These are phyloP conservation scores for Seladonia tumulorum DNA, from an alignment of 2,888 invertebrate genomes.

Conservation along the genomic window DNA sequence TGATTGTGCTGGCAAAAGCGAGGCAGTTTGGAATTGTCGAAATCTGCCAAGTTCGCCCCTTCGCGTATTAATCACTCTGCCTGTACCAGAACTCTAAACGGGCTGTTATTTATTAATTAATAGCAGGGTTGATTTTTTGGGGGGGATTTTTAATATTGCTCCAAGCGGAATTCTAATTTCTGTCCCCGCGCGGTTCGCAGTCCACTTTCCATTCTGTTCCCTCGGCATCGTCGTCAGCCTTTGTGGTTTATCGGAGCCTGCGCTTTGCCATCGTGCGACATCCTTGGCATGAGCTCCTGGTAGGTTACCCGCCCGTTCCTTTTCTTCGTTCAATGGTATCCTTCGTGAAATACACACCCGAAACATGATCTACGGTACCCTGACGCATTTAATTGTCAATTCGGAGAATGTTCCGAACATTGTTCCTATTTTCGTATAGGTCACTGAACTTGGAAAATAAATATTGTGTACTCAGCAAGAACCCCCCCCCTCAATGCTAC, in stretches of 20 bases:
- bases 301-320: slow-evolving; percentile 80
- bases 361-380: neutral
- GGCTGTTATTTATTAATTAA: neutral
- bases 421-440: neutral
- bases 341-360: slow-evolving; percentile 26
- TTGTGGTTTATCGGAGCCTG: slow-evolving; percentile 70
- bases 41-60: neutral
- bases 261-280: slow-evolving; percentile 70
- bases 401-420: neutral
- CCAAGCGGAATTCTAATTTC: neutral
- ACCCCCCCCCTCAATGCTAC: neutral
- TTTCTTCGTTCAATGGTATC: slow-evolving; percentile 71
- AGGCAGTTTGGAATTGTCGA: neutral
- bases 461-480: neutral
- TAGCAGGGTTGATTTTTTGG: neutral
- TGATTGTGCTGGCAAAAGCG: slow-evolving; percentile 64
- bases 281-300: slow-evolving; percentile 76
- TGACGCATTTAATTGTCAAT: neutral
- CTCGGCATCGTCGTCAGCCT: slow-evolving; percentile 26
- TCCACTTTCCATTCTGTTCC: slow-evolving; percentile 22
- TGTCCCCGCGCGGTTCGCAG: slow-evolving; percentile 11
- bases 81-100: neutral
- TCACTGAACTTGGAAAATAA: neutral
- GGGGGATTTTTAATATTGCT: neutral
- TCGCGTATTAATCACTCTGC: neutral